phyloP scores from a whole-genome alignment of 2,113 vertebrate genomes.

The Macquaria ambigua region DNA sequence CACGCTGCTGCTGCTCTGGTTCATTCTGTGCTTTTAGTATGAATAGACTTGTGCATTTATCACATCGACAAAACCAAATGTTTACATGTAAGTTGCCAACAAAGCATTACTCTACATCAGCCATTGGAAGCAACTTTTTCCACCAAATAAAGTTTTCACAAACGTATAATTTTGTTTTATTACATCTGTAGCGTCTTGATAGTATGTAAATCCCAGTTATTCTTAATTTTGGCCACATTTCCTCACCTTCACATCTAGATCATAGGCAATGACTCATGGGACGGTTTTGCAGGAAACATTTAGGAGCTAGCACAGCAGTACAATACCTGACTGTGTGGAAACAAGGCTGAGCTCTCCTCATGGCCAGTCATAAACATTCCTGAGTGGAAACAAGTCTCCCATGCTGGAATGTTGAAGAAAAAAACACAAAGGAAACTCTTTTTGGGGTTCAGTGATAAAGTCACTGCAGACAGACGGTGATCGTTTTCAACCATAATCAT shows the following conservation, averaged over 20 bases:
- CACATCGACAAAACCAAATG: conserved; percentile 10
- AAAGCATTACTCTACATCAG: neutral
- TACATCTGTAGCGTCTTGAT: neutral
- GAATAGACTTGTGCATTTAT: neutral
- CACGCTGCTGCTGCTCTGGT: conserved; percentile 10
- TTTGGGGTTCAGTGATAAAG: conserved; percentile 32
- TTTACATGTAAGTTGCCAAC: conserved; percentile 35
- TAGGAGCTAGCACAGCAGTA: neutral
- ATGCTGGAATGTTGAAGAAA: conserved; percentile 6
- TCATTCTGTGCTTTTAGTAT: neutral
- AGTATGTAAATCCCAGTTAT: neutral
- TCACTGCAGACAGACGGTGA: conserved; percentile 28
- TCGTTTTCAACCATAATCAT: conserved; percentile 18
- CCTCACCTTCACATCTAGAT: conserved; percentile 1
- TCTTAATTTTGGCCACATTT: neutral
- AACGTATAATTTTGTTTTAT: neutral
- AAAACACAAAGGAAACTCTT: conserved; percentile 21
- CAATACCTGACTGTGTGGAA: conserved; percentile 34
- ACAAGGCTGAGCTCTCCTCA: conserved; percentile 12
- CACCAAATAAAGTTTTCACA: conserved; percentile 35
- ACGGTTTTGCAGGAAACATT: neutral
- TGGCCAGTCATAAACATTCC: conserved; percentile 49
- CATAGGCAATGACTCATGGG: conserved; percentile 9
- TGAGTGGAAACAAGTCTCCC: conserved; percentile 20
- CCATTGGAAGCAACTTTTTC: conserved; percentile 6